phyloP scores from a whole-genome alignment of 2,113 vertebrate genomes.

The Lucifuga dentata region DNA sequence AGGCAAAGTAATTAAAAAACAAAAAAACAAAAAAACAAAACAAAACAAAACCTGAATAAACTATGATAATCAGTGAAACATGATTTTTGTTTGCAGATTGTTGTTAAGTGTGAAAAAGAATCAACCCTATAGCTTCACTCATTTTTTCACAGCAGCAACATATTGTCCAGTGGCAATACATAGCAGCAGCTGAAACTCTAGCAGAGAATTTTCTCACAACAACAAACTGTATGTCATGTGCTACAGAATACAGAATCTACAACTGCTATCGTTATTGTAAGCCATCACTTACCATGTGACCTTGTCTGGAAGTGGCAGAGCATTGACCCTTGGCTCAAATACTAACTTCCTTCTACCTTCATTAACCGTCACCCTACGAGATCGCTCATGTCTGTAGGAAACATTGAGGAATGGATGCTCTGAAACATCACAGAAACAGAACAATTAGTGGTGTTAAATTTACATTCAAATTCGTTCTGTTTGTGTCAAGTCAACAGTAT shows the following conservation, averaged over 20 bases:
- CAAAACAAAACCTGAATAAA: too few relatives aligned
- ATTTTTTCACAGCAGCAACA: too few relatives aligned
- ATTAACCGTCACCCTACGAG: constrained; percentile 36
- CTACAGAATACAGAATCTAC: background rate
- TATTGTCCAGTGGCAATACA: too few relatives aligned
- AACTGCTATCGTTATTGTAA: constrained; percentile 3
- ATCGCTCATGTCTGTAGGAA: constrained; percentile 65
- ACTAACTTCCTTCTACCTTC: constrained; percentile 80
- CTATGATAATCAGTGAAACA: background rate
- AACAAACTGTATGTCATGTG: too few relatives aligned
- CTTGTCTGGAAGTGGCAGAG: constrained; percentile 80
- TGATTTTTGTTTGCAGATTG: too few relatives aligned
- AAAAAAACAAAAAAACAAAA: too few relatives aligned
- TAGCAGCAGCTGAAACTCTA: too few relatives aligned
- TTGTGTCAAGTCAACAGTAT: background rate
- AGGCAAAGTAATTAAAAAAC: background rate
- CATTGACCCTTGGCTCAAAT: constrained; percentile 84
- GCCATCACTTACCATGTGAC: constrained; percentile 82
- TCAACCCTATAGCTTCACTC: too few relatives aligned
- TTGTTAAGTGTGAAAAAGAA: too few relatives aligned
- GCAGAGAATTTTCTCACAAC: too few relatives aligned
- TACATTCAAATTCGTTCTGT: background rate
- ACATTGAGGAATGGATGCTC: constrained; percentile 86
- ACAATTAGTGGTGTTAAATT: too few relatives aligned
- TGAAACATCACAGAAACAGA: constrained; percentile 68